Conservation (phyloP, 2,113 vertebrate species). For the Pogona vitticeps region DNA sequence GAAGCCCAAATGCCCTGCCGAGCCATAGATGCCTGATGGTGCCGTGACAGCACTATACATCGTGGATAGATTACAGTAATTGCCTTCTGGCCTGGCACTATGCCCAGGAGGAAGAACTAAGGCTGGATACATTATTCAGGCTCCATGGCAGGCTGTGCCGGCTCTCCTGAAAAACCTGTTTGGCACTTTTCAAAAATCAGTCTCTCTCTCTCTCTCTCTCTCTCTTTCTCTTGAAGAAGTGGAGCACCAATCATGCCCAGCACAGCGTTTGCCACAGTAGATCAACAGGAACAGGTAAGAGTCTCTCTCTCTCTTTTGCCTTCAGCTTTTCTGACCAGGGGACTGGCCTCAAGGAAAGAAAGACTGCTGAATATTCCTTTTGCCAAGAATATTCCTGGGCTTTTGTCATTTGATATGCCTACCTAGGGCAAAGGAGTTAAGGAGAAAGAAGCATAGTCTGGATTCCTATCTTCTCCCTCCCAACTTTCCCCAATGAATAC, state of each 20-base stretch:
- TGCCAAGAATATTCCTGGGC: not conserved
- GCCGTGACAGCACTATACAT: not conserved
- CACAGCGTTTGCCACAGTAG: not conserved
- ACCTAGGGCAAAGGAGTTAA: not conserved
- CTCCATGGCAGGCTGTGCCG: not conserved
- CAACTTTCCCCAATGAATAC: no score
- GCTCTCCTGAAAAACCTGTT: slow-evolving; percentile 33
- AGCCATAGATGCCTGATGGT: not conserved
- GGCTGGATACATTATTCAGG: not conserved
- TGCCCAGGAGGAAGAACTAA: slow-evolving; percentile 15
- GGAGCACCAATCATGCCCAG: not conserved
- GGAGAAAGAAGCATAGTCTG: no score
- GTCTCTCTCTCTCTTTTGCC: not conserved
- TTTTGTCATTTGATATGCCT: not conserved
- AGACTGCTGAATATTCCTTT: not conserved
- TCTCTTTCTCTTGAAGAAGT: not conserved
- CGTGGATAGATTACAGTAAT: not conserved
- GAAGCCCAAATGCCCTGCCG: not conserved
- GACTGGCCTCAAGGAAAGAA: not conserved
- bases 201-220: not conserved
- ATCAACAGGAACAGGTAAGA: slow-evolving; percentile 20
- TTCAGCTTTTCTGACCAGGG: not conserved
- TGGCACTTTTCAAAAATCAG: not conserved
- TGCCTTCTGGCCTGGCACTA: not conserved
- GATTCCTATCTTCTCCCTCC: no score